Evolutionary conservation across 2,113 vertebrate genomes (phyloP), one percentile per base, ranked within the genome.

Genomic region (Micromys minutus): DNA sequence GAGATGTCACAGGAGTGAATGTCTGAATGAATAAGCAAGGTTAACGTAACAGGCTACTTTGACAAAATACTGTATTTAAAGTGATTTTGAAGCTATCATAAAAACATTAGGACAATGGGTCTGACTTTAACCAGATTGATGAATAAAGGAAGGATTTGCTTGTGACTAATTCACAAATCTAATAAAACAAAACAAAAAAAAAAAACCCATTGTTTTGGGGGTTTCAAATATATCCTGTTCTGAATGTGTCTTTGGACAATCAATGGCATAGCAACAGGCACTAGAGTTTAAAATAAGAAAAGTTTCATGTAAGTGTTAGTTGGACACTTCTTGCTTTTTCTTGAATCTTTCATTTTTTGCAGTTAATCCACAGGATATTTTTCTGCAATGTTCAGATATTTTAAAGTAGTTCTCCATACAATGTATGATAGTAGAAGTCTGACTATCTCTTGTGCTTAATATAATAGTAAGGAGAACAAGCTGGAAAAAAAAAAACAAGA

Each of bases 281-380:
- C 24, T 94, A 47, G 52, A 72, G 29, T 83, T 96, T 89, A 79
- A 92, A 92, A 84, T 89, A 94, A 91, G 42, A 71, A 42, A 83
- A 77, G 34, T 19, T 59, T 86, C 80, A 90, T 42, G 45, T 47
- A 89, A 67, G 47, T 69, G 34, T 81, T 89, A 86, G 55, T 79
- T 12, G 9, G 87, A 26, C 17, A 63, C 31, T 34, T 81, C 47
- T 90, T 90, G 50, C 21, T 55, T 95, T 93, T 45, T 34, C 39
- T 76, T 55, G 83, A 91, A 55, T 15, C 59, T 87, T 96, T 83
- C 52, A 36, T 88, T 59, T 69, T n/a, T 83, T 76, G 83, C 69
- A 87, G 52, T 85, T 94, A 90, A 31, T 47, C 52, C 31, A 72
- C 4, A 81, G 63, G 87, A n/a, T 79, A n/a, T 59, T 89, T 92